phyloP scores from a whole-genome alignment of 2,888 invertebrate species.

The Hyposoter didymator region DNA sequence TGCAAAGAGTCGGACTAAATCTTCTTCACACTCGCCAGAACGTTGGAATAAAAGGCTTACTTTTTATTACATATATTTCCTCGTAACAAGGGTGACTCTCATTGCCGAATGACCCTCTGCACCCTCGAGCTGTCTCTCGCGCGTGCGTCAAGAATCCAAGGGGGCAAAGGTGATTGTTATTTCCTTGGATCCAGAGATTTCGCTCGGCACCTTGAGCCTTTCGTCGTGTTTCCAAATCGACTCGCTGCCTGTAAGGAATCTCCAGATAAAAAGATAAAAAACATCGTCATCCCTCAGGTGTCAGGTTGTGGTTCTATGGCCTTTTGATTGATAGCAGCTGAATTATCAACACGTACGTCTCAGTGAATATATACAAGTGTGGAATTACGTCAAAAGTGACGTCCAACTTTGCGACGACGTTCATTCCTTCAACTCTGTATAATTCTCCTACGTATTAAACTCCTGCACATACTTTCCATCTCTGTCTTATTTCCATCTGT shows the following conservation, averaged over 20 bases:
- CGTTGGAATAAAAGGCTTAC: neutral
- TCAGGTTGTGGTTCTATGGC: neutral
- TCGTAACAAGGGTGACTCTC: conserved; percentile 8
- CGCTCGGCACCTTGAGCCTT: too few species aligned
- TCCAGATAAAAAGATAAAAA: neutral
- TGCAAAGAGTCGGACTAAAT: neutral
- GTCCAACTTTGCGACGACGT: conserved; percentile 12
- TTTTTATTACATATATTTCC: conserved; percentile 13
- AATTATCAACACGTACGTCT: neutral
- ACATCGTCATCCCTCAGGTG: neutral
- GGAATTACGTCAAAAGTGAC: conserved; percentile 1
- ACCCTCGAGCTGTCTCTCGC: conserved; percentile 5
- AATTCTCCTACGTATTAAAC: conserved; percentile 9
- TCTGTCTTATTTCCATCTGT: conserved; percentile 56
- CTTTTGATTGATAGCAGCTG: neutral
- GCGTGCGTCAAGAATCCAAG: conserved; percentile 14
- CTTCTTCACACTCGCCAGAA: neutral
- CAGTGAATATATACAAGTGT: neutral
- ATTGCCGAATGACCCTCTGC: conserved; percentile 11
- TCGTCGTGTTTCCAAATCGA: neutral
- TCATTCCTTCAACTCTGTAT: conserved; percentile 18
- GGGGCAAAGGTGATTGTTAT: conserved; percentile 1
- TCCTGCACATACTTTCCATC: conserved; percentile 5
- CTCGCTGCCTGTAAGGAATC: neutral
- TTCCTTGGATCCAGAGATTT: neutral